These are phyloP conservation scores for Ochotona princeps DNA, from an alignment of 2,113 vertebrate species.

Conservation along the genomic window DNA sequence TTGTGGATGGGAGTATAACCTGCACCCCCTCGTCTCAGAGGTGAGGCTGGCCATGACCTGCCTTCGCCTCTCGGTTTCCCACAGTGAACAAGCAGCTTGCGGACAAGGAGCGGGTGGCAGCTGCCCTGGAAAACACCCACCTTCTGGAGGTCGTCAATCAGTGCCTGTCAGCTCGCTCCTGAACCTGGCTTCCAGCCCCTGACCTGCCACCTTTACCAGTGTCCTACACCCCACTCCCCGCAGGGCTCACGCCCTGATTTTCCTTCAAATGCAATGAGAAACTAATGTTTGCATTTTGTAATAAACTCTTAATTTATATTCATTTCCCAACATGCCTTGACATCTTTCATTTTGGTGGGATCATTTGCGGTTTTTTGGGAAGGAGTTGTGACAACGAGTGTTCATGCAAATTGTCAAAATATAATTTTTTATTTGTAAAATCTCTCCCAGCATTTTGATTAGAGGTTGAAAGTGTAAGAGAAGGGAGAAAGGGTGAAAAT, in stretches of 20 bases:
- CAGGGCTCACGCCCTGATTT: slow-evolving; percentile 39
- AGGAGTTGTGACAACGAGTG: not conserved
- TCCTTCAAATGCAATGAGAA: slow-evolving; percentile 57
- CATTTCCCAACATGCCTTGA: slow-evolving; percentile 15
- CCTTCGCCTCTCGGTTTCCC: slow-evolving; percentile 13
- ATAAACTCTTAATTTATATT: slow-evolving; percentile 81
- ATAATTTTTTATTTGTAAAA: not conserved
- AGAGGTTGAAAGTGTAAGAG: slow-evolving; percentile 10
- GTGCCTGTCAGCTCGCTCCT: slow-evolving; percentile 90
- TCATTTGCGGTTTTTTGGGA: not conserved
- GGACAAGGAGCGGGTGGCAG: slow-evolving; percentile 98
- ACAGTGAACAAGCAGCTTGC: slow-evolving; percentile 98
- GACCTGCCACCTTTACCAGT: not conserved
- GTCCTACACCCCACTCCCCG: not conserved
- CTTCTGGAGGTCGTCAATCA: slow-evolving; percentile 98
- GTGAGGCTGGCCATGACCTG: not conserved
- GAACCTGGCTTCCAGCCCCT: slow-evolving; percentile 42
- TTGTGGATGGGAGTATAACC: not conserved
- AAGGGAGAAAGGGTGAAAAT: not conserved
- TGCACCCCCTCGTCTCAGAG: not conserved
- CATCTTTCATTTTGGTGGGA: slow-evolving; percentile 18
- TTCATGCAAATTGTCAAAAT: not conserved
- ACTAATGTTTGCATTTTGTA: slow-evolving; percentile 74
- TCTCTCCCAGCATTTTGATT: slow-evolving; percentile 2
- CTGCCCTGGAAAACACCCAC: slow-evolving; percentile 96